Percentiles rank a stretch among this genome's conserved stretches.
Conservation (phyloP, 2,113 vertebrate species). For the Toxotes jaculatrix region DNA sequence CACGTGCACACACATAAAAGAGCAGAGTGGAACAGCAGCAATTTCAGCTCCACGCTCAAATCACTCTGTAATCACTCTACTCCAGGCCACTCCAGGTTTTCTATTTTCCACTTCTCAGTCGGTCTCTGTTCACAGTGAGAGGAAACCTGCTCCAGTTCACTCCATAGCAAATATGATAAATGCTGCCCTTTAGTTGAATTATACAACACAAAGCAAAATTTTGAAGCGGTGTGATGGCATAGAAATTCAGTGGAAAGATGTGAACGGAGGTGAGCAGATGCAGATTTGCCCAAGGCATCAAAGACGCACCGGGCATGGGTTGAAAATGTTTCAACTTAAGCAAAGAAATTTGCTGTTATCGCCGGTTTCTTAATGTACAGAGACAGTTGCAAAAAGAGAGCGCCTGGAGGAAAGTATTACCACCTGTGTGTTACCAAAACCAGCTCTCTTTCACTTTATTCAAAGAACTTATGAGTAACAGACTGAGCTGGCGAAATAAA, state of each 20-base stretch:
- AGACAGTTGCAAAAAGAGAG: neutral
- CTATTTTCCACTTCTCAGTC: constrained; percentile 54
- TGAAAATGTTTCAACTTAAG: constrained; percentile 9
- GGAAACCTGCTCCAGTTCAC: constrained; percentile 34
- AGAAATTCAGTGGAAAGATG: neutral
- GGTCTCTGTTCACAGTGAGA: constrained; percentile 14
- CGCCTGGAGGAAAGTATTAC: neutral
- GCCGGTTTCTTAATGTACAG: constrained; percentile 13
- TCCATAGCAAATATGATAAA: constrained; percentile 44
- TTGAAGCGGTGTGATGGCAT: neutral
- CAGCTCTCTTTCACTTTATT: constrained; percentile 16
- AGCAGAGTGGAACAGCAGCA: constrained; percentile 45
- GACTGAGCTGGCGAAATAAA: neutral
- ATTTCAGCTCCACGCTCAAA: constrained; percentile 60
- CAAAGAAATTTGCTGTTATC: constrained; percentile 19
- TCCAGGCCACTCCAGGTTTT: constrained; percentile 62
- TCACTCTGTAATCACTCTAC: constrained; percentile 69
- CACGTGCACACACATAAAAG: constrained; percentile 9
- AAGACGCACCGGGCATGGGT: neutral
- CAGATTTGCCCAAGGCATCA: neutral
- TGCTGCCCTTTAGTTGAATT: constrained; percentile 46
- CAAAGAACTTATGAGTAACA: neutral
- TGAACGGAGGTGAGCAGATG: neutral
- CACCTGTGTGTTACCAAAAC: constrained; percentile 10
- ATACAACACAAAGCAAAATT: constrained; percentile 19